Percentiles rank a stretch among this genome's conserved stretches.
Conservation (phyloP, 2,888 invertebrate genomes). For the Pecten maximus region DNA sequence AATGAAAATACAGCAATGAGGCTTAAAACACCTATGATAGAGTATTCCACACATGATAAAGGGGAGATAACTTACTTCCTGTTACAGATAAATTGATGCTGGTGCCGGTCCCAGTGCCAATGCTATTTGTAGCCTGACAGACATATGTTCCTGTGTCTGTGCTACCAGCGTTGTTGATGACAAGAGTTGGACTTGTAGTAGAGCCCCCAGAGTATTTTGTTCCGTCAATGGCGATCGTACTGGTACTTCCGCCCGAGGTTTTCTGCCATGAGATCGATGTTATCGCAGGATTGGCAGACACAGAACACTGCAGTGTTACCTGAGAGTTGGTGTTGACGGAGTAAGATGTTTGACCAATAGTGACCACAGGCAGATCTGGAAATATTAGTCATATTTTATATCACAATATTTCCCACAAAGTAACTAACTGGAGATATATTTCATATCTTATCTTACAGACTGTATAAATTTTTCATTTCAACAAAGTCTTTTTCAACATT, state of each 20-base stretch:
- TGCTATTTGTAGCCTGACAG: constrained; percentile 47
- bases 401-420: too few species aligned
- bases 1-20: too few species aligned
- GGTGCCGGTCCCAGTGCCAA: constrained; percentile 14
- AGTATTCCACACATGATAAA: neutral
- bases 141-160: constrained; percentile 46
- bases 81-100: neutral
- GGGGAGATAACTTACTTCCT: neutral
- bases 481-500: too few species aligned
- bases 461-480: too few species aligned
- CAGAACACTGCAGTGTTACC: constrained; percentile 45
- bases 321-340: constrained; percentile 40
- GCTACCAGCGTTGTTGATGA: constrained; percentile 38
- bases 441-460: too few species aligned
- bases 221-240: neutral
- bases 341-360: constrained; percentile 40
- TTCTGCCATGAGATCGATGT: constrained; percentile 43
- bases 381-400: neutral
- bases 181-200: constrained; percentile 41
- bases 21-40: too few species aligned
- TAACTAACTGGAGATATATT: too few species aligned
- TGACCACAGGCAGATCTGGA: constrained; percentile 44
- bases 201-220: constrained; percentile 50
- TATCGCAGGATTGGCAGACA: constrained; percentile 45
- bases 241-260: constrained; percentile 13